Conservation (phyloP, 2,113 vertebrate species). For the Pavo muticus region DNA sequence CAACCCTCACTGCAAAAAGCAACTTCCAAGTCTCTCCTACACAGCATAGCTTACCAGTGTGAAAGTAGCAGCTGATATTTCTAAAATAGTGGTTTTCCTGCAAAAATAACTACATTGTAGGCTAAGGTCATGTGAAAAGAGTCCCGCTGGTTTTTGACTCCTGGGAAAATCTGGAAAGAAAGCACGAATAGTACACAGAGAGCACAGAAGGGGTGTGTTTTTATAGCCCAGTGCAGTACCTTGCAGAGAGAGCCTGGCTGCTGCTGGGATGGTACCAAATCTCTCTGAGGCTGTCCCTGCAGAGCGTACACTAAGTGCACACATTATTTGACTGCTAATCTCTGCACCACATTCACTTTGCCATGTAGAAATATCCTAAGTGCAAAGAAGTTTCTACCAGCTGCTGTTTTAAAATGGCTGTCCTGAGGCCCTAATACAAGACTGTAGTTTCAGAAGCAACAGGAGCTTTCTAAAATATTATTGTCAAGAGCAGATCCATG, state of each 20-base stretch:
- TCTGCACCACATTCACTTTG: not conserved
- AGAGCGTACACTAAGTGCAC: not conserved
- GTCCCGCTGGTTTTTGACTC: not conserved
- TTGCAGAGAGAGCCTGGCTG: not conserved
- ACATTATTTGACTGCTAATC: not conserved
- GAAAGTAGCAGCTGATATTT: not conserved
- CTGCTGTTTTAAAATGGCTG: not conserved
- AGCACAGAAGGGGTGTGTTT: not conserved
- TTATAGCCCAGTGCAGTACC: not conserved
- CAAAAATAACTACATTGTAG: not conserved
- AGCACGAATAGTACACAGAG: not conserved
- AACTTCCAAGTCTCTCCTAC: not conserved
- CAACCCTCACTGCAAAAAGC: not conserved
- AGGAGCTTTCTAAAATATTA: not conserved
- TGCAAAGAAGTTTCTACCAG: not conserved
- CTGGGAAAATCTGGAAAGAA: conserved; percentile 8
- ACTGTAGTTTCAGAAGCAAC: not conserved
- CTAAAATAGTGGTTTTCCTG: not conserved
- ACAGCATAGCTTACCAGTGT: not conserved
- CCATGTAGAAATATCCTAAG: not conserved
- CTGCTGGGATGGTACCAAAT: not conserved
- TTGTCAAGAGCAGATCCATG: not conserved
- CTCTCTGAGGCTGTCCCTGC: not conserved
- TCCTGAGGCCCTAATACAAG: not conserved
- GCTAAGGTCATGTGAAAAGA: not conserved